These are phyloP conservation scores for Pipistrellus nathusii DNA, from an alignment of 2,797 vertebrate species.

Conservation along the genomic window DNA sequence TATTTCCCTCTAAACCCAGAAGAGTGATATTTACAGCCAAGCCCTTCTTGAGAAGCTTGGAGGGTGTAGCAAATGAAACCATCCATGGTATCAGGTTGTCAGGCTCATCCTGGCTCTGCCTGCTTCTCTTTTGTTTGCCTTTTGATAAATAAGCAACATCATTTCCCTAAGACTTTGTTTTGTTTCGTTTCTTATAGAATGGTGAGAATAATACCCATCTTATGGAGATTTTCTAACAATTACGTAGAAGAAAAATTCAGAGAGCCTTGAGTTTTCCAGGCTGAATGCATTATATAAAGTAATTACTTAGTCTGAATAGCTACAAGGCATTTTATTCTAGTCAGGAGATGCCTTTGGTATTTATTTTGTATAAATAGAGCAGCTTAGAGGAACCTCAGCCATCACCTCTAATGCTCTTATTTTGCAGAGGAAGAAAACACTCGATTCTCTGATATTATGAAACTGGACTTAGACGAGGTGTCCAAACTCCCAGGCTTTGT, in stretches of 20 bases:
- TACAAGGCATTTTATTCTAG: slow-evolving; percentile 49
- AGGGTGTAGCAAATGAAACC: not conserved
- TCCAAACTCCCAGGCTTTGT: not conserved
- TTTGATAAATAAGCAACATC: not conserved
- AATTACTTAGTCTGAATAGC: slow-evolving; percentile 48
- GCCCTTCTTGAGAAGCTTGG: not conserved
- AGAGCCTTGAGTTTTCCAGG: not conserved
- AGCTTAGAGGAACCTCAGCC: not conserved
- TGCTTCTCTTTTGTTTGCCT: slow-evolving; percentile 11
- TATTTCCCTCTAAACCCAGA: not conserved
- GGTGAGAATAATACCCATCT: slow-evolving; percentile 8
- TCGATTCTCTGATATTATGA: not conserved
- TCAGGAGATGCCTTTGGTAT: not conserved
- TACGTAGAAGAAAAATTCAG: slow-evolving; percentile 2
- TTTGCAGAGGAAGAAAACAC: slow-evolving; percentile 27
- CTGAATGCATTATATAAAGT: slow-evolving; percentile 45
- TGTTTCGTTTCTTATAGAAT: slow-evolving; percentile 42
- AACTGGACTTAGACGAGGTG: not conserved
- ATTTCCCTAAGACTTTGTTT: slow-evolving; percentile 36
- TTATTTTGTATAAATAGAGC: slow-evolving; percentile 62
- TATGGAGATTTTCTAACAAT: slow-evolving; percentile 49
- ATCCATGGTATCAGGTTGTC: fast-evolving
- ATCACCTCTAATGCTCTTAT: not conserved
- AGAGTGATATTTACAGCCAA: not conserved
- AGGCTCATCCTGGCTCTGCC: not conserved